Percentiles rank a stretch among this genome's conserved stretches.
Evolutionary conservation across 2,113 vertebrate species (phyloP).

Genomic region (Tyto alba): DNA sequence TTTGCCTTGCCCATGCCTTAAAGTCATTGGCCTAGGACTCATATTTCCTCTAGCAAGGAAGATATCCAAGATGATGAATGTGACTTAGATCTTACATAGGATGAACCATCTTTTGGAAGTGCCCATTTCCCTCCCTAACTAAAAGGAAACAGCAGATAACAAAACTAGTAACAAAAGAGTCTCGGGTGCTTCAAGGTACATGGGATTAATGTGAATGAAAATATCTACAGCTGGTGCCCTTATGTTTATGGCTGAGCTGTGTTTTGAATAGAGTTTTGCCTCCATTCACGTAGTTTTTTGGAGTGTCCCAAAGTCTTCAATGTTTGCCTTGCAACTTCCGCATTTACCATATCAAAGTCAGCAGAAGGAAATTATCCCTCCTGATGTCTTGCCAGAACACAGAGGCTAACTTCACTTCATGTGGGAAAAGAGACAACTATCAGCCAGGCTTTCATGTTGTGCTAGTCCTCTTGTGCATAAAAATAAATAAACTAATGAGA

Average conservation of each 20-base stretch:
- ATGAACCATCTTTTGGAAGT: neutral
- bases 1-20: neutral
- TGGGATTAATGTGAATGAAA: neutral
- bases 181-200: neutral
- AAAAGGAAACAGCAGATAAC: neutral
- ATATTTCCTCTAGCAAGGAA: neutral
- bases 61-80: neutral
- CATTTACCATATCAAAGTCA: neutral
- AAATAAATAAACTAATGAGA: neutral
- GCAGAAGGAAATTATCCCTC: neutral
- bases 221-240: neutral
- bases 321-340: neutral
- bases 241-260: neutral
- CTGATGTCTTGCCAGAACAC: neutral
- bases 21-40: neutral
- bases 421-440: neutral
- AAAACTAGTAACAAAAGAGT: neutral
- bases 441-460: neutral
- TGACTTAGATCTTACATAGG: neutral
- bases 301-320: neutral
- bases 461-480: neutral
- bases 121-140: neutral
- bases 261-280: neutral
- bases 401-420: neutral
- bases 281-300: neutral